Percentiles rank a stretch among this genome's conserved stretches.
These are phyloP conservation scores for Pachyseris speciosa DNA, from an alignment of 64 coral and sea anemone species.

Conservation along the genomic window DNA sequence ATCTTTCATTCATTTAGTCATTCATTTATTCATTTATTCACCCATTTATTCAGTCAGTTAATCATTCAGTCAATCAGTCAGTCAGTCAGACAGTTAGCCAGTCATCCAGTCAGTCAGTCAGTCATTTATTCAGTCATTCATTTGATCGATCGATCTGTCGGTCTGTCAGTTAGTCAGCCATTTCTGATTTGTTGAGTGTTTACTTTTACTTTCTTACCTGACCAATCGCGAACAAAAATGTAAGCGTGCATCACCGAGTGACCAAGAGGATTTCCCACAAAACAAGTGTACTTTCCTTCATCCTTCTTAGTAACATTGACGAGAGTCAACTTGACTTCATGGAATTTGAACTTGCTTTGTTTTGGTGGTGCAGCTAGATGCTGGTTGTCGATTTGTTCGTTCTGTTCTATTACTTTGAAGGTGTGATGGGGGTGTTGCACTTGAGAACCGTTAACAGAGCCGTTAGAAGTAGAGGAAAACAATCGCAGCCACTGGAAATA, in stretches of 20 bases:
- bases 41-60: no score
- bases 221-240: constrained; percentile 37
- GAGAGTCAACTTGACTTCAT: constrained; percentile 81
- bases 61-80: no score
- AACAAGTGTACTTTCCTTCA: constrained; percentile 82
- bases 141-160: no score
- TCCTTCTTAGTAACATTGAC: constrained; percentile 84
- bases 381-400: neutral
- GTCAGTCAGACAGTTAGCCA: no score
- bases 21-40: no score
- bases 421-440: constrained; percentile 18
- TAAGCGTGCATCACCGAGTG: constrained; percentile 47
- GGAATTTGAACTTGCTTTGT: constrained; percentile 45
- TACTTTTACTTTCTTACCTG: neutral
- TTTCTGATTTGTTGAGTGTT: neutral
- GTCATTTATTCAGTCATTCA: no score
- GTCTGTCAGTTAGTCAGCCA: no score
- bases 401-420: constrained; percentile 85
- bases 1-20: no score
- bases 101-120: no score
- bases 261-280: constrained; percentile 88
- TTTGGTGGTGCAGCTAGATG: constrained; percentile 12
- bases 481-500: constrained; percentile 95
- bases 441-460: constrained; percentile 25
- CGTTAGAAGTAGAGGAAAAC: constrained; percentile 32